phyloP scores from a whole-genome alignment of 92 coral and sea anemone species.

The Epizoanthus ramosus region DNA sequence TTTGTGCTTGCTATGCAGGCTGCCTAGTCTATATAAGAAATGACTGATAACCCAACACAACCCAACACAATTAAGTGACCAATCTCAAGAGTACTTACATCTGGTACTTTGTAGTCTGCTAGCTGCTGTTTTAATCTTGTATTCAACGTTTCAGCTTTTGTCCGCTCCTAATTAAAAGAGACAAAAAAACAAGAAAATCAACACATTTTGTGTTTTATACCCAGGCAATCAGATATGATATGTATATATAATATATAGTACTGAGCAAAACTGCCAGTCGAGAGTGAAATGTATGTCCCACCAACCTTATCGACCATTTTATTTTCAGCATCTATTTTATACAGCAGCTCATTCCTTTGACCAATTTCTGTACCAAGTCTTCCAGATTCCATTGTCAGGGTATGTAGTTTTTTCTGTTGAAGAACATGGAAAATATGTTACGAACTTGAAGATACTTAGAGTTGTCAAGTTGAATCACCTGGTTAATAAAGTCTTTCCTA shows the following conservation, averaged over 20 bases:
- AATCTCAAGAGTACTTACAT: slow-evolving; percentile 59
- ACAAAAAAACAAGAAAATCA: not conserved
- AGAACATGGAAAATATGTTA: not conserved
- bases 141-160: slow-evolving; percentile 84
- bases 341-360: slow-evolving; percentile 90
- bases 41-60: not conserved
- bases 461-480: not conserved
- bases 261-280: not conserved
- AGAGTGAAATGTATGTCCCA: not conserved
- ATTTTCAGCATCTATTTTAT: slow-evolving; percentile 92
- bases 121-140: slow-evolving; percentile 86
- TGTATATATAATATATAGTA: not conserved
- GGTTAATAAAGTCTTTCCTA: too few relatives aligned
- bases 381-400: slow-evolving; percentile 93
- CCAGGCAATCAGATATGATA: too few relatives aligned
- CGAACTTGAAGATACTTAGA: not conserved
- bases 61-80: too few relatives aligned
- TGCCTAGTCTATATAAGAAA: too few relatives aligned
- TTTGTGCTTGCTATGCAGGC: too few relatives aligned
- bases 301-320: slow-evolving; percentile 92
- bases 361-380: slow-evolving; percentile 80
- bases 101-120: slow-evolving; percentile 97
- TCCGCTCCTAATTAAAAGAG: slow-evolving; percentile 68
- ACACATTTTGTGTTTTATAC: too few relatives aligned
- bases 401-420: slow-evolving; percentile 88